Conservation (phyloP, 2,113 vertebrate genomes). For the Notarius quadriscutis region DNA sequence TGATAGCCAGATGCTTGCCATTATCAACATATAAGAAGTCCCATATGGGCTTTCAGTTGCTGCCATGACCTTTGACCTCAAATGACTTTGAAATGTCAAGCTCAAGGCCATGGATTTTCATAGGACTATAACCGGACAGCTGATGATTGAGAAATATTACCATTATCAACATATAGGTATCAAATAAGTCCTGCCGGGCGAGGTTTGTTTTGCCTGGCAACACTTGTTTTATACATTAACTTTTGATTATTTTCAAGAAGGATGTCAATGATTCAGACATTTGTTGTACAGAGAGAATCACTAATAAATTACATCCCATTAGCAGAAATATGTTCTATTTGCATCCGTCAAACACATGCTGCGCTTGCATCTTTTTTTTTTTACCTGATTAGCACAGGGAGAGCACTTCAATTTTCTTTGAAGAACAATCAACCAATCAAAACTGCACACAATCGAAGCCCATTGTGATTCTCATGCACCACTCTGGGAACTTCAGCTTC, state of each 20-base stretch:
- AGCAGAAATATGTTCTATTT: background rate
- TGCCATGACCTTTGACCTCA: no score
- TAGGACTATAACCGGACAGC: no score
- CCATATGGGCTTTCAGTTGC: no score
- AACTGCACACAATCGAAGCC: background rate
- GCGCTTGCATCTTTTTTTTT: background rate
- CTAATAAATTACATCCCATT: background rate
- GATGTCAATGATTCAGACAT: background rate
- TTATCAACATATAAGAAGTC: no score
- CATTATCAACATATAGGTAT: no score
- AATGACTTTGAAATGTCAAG: no score
- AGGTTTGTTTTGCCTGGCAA: no score
- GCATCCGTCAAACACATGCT: background rate
- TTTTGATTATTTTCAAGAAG: no score
- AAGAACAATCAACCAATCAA: constrained; percentile 25
- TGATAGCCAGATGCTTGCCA: no score
- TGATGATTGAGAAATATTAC: no score
- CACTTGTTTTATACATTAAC: background rate
- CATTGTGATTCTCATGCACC: background rate
- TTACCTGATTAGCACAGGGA: background rate
- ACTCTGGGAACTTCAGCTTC: background rate
- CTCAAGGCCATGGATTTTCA: no score
- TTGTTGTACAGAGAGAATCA: background rate
- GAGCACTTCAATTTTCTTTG: background rate
- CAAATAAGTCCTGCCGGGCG: no score